Evolutionary conservation across 2,113 vertebrate species (phyloP), one percentile per base, ranked within the genome.

Genomic region (Cyprinus carpio): DNA sequence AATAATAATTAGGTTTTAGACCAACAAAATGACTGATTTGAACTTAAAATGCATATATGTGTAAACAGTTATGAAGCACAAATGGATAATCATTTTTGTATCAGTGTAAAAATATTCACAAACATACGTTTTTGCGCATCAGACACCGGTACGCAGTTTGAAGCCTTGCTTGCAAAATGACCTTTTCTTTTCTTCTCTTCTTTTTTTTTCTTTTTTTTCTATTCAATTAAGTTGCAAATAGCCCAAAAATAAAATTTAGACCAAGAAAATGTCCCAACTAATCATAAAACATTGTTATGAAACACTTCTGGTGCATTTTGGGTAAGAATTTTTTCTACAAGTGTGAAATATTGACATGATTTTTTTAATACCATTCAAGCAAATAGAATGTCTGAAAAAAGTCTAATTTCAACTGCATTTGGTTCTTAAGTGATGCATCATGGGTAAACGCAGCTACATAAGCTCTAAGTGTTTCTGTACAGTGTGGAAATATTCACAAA

Each of bases 401-500:
- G 5, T 6, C 11, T 16, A 31, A 65, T 6, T 65, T 65, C 64
- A 16, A 31, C 5, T 1, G 16, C 16, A 20, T 20, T 37, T 71
- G 31, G 8, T 69, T 31, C 56, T 69, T 40, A 6, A 40, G 69
- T 60, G 29, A 60, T 43, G 75, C 29, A n/a, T 25, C 79, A 18
- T 54, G 75, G 46, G 25, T 51, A 29, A 51, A 51, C 23, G 6
- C 10, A 6, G 46, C 31, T n/a, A 58, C 11, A 8, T n/a, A 78
- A 37, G 12, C 75, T 23, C 29, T 78, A 13, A 10, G 34, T 23
- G 31, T 60, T 60, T 79, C 23, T 0, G 12, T 16, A 40, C 76
- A 12, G 65, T 65, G 65, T 65, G 16, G 54, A 54, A 43, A 43
- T 71, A n/a, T 85, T 75, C 58, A 43, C 27, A 75, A 51, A 74